Evolutionary conservation across 2,888 invertebrate genomes (phyloP).

Genomic region (Taenaris catops): DNA sequence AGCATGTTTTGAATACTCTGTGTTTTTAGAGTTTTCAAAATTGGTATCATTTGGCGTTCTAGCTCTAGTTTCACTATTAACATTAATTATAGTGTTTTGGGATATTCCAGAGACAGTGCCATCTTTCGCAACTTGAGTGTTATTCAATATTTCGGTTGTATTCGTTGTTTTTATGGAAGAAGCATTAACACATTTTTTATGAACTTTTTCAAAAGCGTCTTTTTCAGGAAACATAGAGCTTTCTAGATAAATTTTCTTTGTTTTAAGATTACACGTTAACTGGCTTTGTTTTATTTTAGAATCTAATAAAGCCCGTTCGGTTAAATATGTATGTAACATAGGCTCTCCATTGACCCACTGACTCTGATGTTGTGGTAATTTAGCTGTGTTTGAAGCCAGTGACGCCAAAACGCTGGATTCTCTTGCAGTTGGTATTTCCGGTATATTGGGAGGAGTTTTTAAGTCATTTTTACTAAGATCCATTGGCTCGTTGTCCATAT

Average conservation of each 20-base stretch:
- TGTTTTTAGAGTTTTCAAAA: slow-evolving; percentile 56
- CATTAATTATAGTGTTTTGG: slow-evolving; percentile 19
- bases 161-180: slow-evolving; percentile 30
- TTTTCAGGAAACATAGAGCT: slow-evolving; percentile 44
- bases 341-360: slow-evolving; percentile 81
- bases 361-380: slow-evolving; percentile 76
- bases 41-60: slow-evolving; percentile 34
- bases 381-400: slow-evolving; percentile 81
- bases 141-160: slow-evolving; percentile 31
- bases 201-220: slow-evolving; percentile 24
- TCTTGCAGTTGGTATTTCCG: slow-evolving; percentile 81
- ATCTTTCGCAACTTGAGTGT: slow-evolving; percentile 33
- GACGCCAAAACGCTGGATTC: slow-evolving; percentile 82
- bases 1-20: slow-evolving; percentile 75
- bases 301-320: slow-evolving; percentile 85
- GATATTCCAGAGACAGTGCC: slow-evolving; percentile 31
- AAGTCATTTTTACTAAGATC: slow-evolving; percentile 67
- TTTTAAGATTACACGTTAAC: slow-evolving; percentile 55
- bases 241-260: slow-evolving; percentile 55
- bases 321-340: slow-evolving; percentile 86
- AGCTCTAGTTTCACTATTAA: slow-evolving; percentile 37
- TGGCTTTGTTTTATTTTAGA: slow-evolving; percentile 86
- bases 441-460: slow-evolving; percentile 46
- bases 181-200: slow-evolving; percentile 12
- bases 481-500: slow-evolving; percentile 76